Base-by-base conservation (phyloP, 2,888 invertebrate genomes). In the Trichogramma evanescens region DNA sequence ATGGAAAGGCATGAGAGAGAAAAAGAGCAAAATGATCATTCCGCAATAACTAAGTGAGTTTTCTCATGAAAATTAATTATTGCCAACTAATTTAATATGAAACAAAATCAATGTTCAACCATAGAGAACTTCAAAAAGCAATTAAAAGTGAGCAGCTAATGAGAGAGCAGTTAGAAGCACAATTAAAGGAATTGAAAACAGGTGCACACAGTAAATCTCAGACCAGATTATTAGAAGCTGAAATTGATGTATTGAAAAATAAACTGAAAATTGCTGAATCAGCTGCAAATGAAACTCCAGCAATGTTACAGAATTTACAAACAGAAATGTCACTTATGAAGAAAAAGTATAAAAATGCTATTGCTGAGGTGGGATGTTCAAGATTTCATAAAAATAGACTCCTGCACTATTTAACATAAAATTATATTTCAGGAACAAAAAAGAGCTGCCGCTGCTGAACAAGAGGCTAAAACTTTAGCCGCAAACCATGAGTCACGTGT, bases 1-100 rank as follows among this genome's bases (percentile, higher is more conserved):
- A 84, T 86, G 69, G 89, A 91, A 72, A 87, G 91, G 61, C 87
- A 89, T 71, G 91, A 93, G 69, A 81, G 91, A 58, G 92, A 93
- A 74, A 88, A 87, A 69, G 91, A 93, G 74, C 86, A 88, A 62
- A 85, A 84, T 58, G 88, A 92, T 74, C 86, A 91, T 78, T 83
- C 86, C 63, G 82, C 88, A 26, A 88, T 89, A 86, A 81, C 92
- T 68, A 86, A 84, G 86, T 85, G 71, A 73, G 78, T 58, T 65
- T 54, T 56, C 9, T 58, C 13, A 42, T 39, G 4, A 41, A 38
- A 6, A n/a, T 55, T 9, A 60, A 45, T 6, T 55, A 6, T 48
- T 48, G 4, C 13, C 26, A 59, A 49, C 45, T 42, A 50, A 4
- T 45, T 43, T 43, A 4, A 46, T 39, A 46, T n/a, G 40, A 7